Percentiles rank a stretch among this genome's conserved stretches.
These are phyloP conservation scores for Bubalus kerabau DNA, from an alignment of 2,113 vertebrate genomes.

Conservation along the genomic window DNA sequence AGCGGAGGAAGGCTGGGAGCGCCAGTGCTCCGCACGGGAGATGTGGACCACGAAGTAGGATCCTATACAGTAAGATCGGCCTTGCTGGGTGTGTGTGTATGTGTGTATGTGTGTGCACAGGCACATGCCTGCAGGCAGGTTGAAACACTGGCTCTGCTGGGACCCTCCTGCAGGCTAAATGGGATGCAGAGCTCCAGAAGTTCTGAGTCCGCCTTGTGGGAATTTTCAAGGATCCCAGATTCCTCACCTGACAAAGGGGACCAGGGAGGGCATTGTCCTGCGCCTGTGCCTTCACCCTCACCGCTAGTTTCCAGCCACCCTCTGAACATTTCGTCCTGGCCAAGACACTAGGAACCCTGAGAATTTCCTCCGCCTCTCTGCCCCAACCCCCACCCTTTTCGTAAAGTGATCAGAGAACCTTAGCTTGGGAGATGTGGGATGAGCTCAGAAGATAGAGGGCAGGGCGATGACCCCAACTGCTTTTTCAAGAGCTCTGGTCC, in stretches of 20 bases:
- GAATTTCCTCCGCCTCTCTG: background rate
- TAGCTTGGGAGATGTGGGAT: too few relatives aligned
- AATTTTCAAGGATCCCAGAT: background rate
- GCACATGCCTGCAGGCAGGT: background rate
- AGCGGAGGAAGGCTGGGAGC: background rate
- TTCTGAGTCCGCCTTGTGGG: background rate
- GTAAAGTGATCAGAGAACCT: background rate
- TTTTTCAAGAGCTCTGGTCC: background rate
- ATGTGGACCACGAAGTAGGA: background rate
- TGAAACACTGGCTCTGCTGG: background rate
- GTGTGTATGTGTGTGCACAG: accelerated
- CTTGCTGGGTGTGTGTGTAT: background rate
- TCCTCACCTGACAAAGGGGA: background rate
- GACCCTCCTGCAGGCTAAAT: background rate
- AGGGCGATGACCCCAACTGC: background rate
- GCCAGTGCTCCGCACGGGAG: accelerated
- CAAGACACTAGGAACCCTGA: background rate
- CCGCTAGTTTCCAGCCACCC: accelerated
- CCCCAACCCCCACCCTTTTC: background rate
- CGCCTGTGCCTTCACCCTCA: background rate
- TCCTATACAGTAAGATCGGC: background rate
- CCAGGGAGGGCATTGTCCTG: too few relatives aligned
- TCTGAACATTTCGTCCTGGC: background rate
- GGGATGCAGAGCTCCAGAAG: background rate
- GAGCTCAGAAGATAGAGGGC: accelerated